Evolutionary conservation across 2,797 vertebrate species (phyloP), one percentile per base, ranked within the genome.

Genomic region (Lindbergichthys nudifrons): DNA sequence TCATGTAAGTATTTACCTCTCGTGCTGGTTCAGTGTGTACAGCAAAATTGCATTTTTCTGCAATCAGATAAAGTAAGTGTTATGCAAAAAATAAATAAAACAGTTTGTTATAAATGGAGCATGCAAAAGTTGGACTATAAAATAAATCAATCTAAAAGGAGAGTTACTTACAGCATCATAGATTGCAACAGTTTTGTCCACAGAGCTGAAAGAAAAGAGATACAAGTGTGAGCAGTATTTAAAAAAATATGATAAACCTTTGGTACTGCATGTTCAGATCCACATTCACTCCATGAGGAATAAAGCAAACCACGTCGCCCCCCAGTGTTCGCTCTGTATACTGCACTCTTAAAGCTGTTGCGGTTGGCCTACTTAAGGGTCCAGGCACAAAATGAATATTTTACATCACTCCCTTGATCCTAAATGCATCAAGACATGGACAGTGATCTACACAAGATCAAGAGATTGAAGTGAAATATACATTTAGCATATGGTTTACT

Each of bases 1-100:
- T 1, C 39, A 19, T 13, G 41, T 3, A 18, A 59, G 36, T 73
- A 26, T 66, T 86, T 88, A 99, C 98, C 97, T 96, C 16, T 95
- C 94, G 7, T 99, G 98, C 65, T 96, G 96, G 78, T 92, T 96
- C 88, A 99, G 90, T 3, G 90, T 96, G 81, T 97, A 93, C 79
- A 99, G 96, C 77, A 94, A 91, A 79, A 82, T 89, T 39, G 95
- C 96, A 73, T 94, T 94, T 46, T 86, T 95, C 98, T 99, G 92
- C 42, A 93, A 89, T 82, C 54, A 85, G 5, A 68, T 46, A 75
- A 86, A 67, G 43, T 21, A 87, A 67, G 43, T 21, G 41, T 66
- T 77, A 43, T 16, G 52, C 2, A 73, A 52, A 51, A 16, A 3
- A 58, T 42, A 62, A 54, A 1, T n/a, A 23, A 32, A 78, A 30